phyloP scores from a whole-genome alignment of 2,888 invertebrate species.

The Thecophora atra region DNA sequence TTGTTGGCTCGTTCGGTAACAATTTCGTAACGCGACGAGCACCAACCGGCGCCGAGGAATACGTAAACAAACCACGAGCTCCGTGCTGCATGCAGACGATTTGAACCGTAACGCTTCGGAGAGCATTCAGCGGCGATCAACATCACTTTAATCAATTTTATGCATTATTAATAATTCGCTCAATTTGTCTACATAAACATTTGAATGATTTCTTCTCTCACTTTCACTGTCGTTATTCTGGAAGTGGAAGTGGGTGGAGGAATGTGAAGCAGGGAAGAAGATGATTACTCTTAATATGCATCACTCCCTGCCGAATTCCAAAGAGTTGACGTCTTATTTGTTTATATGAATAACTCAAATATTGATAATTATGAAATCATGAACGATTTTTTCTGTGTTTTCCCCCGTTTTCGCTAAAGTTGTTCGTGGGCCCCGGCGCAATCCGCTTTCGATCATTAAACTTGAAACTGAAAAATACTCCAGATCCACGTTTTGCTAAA shows the following conservation, averaged over 20 bases:
- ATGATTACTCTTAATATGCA: background rate
- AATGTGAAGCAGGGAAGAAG: background rate
- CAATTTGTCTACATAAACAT: background rate
- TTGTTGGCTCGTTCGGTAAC: conserved; percentile 37
- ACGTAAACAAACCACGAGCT: conserved; percentile 1
- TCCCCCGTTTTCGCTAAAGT: background rate
- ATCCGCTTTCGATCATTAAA: conserved; percentile 12
- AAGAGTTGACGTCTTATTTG: too few relatives aligned
- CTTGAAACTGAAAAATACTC: conserved; percentile 27
- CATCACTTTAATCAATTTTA: background rate
- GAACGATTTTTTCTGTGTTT: background rate
- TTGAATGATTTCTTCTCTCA: too few relatives aligned
- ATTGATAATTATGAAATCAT: too few relatives aligned
- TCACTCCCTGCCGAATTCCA: background rate
- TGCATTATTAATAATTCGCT: background rate
- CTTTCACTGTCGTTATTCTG: too few relatives aligned
- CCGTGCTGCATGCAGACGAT: background rate
- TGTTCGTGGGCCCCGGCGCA: background rate
- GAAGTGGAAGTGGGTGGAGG: background rate
- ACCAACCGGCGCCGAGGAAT: background rate
- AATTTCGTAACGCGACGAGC: conserved; percentile 7
- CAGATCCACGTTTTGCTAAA: conserved; percentile 26
- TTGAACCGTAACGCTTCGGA: background rate
- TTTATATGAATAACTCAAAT: too few relatives aligned
- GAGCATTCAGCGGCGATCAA: background rate